These are phyloP conservation scores for Elegia similella DNA, from an alignment of 2,888 invertebrate species.

Conservation along the genomic window DNA sequence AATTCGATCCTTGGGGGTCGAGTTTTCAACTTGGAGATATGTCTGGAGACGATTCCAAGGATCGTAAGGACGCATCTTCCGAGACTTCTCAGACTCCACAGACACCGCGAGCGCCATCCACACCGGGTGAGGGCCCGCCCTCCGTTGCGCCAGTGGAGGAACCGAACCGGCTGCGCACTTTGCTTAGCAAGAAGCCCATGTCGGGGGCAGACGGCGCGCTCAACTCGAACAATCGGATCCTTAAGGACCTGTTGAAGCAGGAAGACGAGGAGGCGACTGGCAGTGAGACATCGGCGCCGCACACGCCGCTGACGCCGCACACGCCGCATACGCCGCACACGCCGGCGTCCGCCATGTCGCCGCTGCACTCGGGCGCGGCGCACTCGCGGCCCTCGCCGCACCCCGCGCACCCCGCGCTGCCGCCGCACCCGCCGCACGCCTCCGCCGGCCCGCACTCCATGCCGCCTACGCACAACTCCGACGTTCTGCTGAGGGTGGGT, in stretches of 20 bases:
- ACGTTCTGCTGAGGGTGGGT: conserved; percentile 81
- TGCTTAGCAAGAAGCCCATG: conserved; percentile 80
- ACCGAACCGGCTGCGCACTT: conserved; percentile 80
- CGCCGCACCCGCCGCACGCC: conserved; percentile 39
- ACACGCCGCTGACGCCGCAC: conserved; percentile 65
- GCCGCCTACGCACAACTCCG: conserved; percentile 60
- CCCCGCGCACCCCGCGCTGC: conserved; percentile 31
- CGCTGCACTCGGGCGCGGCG: conserved; percentile 42
- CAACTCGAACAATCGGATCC: conserved; percentile 62
- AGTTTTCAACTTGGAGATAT: conserved; percentile 84
- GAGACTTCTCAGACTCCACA: conserved; percentile 47
- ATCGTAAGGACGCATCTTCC: conserved; percentile 70
- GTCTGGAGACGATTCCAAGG: conserved; percentile 71
- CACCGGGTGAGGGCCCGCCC: conserved; percentile 41
- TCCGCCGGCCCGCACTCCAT: conserved; percentile 36
- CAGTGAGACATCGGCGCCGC: conserved; percentile 69
- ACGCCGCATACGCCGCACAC: conserved; percentile 57
- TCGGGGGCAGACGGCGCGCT: conserved; percentile 53
- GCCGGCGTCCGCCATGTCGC: conserved; percentile 43
- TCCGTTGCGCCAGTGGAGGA: conserved; percentile 60
- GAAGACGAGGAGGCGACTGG: conserved; percentile 71
- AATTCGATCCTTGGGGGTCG: conserved; percentile 84
- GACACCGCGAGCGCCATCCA: conserved; percentile 40
- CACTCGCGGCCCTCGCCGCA: conserved; percentile 34
- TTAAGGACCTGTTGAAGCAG: conserved; percentile 69